A percentile compares a stretch with the other conserved stretches of the same genome.
phyloP scores from a whole-genome alignment of 1,140 invertebrate genomes.

The Drosophila leontia region DNA sequence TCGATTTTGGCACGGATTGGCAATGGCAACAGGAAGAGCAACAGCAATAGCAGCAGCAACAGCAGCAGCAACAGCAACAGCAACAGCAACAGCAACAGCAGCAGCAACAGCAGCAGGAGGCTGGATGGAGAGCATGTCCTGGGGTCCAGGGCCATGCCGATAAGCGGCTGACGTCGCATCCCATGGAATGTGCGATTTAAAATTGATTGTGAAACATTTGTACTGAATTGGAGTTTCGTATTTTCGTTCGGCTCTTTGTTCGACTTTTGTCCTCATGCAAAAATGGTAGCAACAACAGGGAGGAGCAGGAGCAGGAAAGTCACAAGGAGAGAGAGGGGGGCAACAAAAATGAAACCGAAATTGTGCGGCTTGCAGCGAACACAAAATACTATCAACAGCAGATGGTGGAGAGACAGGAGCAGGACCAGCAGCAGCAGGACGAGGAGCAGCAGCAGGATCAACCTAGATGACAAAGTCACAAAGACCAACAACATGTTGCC shows the following conservation, averaged over 20 bases:
- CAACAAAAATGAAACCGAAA: conserved; percentile 58
- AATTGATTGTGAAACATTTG: conserved; percentile 80
- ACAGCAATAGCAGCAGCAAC: conserved; percentile 10
- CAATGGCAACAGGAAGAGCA: conserved; percentile 34
- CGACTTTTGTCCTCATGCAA: conserved; percentile 39
- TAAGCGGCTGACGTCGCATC: conserved; percentile 55
- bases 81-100: background rate
- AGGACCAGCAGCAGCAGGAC: background rate
- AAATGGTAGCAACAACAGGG: background rate
- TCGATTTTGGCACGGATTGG: conserved; percentile 78
- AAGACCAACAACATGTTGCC: conserved; percentile 58
- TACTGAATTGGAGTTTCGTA: conserved; percentile 60
- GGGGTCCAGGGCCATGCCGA: conserved; percentile 19
- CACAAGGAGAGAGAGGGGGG: background rate
- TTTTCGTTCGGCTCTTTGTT: conserved; percentile 46
- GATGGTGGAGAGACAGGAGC: background rate
- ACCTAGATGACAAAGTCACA: conserved; percentile 38
- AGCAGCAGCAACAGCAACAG: background rate
- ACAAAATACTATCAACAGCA: conserved; percentile 43
- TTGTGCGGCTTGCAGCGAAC: conserved; percentile 59
- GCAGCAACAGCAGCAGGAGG: conserved; percentile 6
- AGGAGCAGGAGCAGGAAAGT: conserved; percentile 10
- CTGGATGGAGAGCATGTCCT: conserved; percentile 5
- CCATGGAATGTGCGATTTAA: conserved; percentile 69
- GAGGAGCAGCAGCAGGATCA: conserved; percentile 6